Evolutionary conservation across 2,113 vertebrate species (phyloP).

Genomic region (Chionomys nivalis): DNA sequence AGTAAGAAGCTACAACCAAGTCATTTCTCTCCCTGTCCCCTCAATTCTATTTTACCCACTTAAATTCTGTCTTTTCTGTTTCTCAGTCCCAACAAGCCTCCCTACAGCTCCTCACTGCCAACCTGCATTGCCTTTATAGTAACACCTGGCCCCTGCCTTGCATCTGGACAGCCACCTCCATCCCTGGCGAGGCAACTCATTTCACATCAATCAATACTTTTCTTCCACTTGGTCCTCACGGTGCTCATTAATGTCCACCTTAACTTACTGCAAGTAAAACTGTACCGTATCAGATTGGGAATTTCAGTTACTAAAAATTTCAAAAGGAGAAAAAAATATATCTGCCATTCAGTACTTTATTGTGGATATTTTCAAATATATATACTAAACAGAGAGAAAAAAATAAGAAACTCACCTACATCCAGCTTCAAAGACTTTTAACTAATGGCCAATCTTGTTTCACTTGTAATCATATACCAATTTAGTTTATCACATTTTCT

Average conservation of each 20-base stretch:
- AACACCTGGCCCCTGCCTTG: not conserved
- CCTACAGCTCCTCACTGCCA: not conserved
- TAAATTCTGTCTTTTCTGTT: not conserved
- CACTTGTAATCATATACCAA: not conserved
- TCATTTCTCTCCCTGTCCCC: not conserved
- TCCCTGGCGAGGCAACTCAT: not conserved
- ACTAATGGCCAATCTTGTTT: not conserved
- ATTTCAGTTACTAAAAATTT: slow-evolving; percentile 42
- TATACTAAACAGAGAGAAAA: not conserved
- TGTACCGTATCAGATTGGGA: not conserved
- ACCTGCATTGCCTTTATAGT: not conserved
- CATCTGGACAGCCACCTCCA: not conserved
- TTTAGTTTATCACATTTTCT: not conserved
- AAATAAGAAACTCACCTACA: not conserved
- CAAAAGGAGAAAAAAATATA: not conserved
- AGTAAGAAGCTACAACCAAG: not conserved
- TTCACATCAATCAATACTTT: not conserved
- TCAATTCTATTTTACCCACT: not conserved
- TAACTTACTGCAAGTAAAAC: slow-evolving; percentile 15
- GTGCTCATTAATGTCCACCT: not conserved
- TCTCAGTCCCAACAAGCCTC: not conserved
- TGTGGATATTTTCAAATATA: slow-evolving; percentile 14
- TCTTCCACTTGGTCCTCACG: not conserved
- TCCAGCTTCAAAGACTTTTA: not conserved
- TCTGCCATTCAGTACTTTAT: slow-evolving; percentile 11